Conservation (phyloP, 2,113 vertebrate species). For the Callorhinus ursinus region DNA sequence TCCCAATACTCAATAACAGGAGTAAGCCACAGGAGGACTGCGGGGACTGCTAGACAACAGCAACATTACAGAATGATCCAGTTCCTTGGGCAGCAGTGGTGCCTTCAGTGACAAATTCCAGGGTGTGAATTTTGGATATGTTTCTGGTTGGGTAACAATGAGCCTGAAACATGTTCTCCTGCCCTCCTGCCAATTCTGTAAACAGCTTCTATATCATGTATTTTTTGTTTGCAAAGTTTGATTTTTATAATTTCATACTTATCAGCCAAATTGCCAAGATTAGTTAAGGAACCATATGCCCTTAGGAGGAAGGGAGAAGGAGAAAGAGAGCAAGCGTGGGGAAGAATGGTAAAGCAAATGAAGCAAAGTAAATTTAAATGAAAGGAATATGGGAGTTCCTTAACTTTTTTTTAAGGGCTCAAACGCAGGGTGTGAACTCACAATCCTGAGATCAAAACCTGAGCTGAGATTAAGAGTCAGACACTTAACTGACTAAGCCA, state of each 20-base stretch:
- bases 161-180: background rate
- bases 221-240: background rate
- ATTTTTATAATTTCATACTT: constrained; percentile 5
- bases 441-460: background rate
- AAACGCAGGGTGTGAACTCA: background rate
- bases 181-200: background rate
- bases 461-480: background rate
- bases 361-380: background rate
- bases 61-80: background rate
- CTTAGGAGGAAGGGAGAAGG: background rate
- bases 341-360: background rate
- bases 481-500: background rate
- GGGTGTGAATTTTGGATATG: background rate
- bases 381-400: background rate
- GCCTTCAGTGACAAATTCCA: background rate
- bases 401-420: background rate
- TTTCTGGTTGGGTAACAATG: background rate
- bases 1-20: background rate
- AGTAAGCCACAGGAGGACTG: background rate
- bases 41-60: background rate
- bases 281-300: background rate
- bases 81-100: background rate
- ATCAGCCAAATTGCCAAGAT: background rate
- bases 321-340: background rate
- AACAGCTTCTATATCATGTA: background rate